Percentiles rank a stretch among this genome's conserved stretches.
Conservation (phyloP, 2,113 vertebrate species). For the Brachyhypopomus gauderio region DNA sequence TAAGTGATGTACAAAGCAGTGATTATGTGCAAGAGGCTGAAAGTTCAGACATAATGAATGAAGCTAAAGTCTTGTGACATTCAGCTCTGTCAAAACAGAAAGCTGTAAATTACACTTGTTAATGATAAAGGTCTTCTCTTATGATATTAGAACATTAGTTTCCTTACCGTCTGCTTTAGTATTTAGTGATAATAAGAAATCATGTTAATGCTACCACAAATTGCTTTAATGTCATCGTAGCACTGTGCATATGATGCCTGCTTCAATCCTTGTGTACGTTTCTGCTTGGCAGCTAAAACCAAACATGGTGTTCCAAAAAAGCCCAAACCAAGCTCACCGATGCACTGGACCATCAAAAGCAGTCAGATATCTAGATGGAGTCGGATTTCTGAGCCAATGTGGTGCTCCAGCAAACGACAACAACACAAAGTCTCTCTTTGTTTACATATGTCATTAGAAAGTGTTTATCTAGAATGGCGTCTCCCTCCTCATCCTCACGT, state of each 20-base stretch:
- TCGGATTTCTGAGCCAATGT: background rate
- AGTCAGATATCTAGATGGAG: background rate
- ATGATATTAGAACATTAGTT: background rate
- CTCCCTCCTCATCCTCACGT: background rate
- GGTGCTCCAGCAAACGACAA: background rate
- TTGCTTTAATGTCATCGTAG: background rate
- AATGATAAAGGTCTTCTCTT: conserved; percentile 1
- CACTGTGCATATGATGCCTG: background rate
- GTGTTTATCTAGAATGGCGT: background rate
- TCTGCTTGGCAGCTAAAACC: background rate
- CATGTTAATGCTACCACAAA: background rate
- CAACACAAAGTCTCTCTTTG: background rate
- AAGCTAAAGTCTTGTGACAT: conserved; percentile 35
- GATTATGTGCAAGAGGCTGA: conserved; percentile 35
- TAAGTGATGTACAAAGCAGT: conserved; percentile 20
- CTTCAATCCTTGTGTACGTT: background rate
- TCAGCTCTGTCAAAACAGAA: conserved; percentile 21
- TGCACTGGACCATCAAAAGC: too few relatives aligned
- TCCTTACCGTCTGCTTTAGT: background rate
- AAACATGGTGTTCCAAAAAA: background rate
- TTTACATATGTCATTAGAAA: background rate
- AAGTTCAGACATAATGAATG: conserved; percentile 48
- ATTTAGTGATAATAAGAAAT: background rate
- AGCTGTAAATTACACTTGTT: conserved; percentile 32
- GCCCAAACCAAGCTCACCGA: too few relatives aligned